A percentile compares a stretch with the other conserved stretches of the same genome.
Evolutionary conservation across 2,113 vertebrate species (phyloP).

Genomic region (Oncorhynchus kisutch): DNA sequence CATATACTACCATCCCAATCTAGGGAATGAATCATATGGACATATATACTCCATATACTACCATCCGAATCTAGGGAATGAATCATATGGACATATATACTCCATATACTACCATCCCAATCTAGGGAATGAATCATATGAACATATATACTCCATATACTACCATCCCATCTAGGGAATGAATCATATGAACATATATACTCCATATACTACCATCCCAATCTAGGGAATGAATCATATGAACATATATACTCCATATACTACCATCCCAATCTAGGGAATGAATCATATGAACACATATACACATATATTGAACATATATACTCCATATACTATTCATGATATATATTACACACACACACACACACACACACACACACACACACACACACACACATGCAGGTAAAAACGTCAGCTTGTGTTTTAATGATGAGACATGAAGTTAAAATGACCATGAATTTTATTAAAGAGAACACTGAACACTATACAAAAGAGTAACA

Average conservation of each 20-base stretch:
- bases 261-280: not conserved
- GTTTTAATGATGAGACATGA: no score
- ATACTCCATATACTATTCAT: conserved; percentile 3
- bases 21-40: conserved; percentile 1
- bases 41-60: not conserved
- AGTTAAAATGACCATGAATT: no score
- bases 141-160: not conserved
- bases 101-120: not conserved
- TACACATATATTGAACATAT: no score
- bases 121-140: not conserved
- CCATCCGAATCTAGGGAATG: not conserved
- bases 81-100: not conserved
- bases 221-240: not conserved
- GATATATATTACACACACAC: no score
- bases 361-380: no score
- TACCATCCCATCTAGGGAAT: not conserved
- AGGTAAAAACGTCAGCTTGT: no score
- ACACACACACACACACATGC: no score
- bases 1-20: no score
- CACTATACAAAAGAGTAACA: no score
- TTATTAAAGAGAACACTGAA: no score
- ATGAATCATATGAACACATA: not conserved
- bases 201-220: not conserved
- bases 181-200: not conserved
- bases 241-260: not conserved